Evolutionary conservation across 2,797 vertebrate genomes (phyloP).

Genomic region (Smutsia gigantea): DNA sequence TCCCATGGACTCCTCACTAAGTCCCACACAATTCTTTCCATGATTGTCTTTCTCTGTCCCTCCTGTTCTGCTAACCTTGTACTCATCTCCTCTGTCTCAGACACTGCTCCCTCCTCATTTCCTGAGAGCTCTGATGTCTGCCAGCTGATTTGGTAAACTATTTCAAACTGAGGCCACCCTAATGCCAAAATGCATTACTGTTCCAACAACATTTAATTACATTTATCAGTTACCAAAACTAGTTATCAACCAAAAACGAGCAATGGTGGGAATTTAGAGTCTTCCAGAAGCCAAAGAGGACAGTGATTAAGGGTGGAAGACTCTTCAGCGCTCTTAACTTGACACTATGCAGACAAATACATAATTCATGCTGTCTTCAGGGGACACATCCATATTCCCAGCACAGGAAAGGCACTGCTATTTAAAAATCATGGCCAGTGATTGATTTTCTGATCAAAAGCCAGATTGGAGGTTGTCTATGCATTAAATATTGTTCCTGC

Average conservation of each 20-base stretch:
- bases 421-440: slow-evolving; percentile 1
- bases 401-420: not conserved
- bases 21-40: not conserved
- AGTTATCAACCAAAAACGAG: not conserved
- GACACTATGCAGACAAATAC: not conserved
- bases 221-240: not conserved
- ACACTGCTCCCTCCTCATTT: not conserved
- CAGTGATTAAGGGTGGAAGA: not conserved
- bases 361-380: not conserved
- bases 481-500: not conserved
- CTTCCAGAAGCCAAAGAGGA: not conserved
- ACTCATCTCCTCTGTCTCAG: not conserved
- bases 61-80: not conserved
- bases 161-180: not conserved
- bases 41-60: not conserved
- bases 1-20: not conserved
- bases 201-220: not conserved
- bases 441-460: not conserved
- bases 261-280: not conserved
- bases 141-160: not conserved
- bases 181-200: not conserved
- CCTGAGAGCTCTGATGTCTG: not conserved
- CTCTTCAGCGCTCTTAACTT: not conserved
- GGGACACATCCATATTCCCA: not conserved
- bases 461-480: not conserved